Base-by-base conservation (phyloP, 2,797 vertebrate genomes). In the Myripristis jacobus region DNA sequence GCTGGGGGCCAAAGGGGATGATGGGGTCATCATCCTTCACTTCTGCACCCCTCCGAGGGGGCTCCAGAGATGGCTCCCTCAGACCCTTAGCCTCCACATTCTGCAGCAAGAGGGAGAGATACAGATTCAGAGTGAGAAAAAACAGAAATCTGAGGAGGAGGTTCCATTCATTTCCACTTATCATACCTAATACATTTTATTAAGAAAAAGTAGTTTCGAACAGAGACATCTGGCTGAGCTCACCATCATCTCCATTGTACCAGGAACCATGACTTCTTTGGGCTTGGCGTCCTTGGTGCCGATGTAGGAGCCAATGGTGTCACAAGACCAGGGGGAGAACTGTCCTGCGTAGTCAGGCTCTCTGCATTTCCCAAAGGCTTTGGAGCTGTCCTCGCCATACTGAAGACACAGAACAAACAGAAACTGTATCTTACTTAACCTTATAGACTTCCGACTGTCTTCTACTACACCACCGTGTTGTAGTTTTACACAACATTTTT, bases 281-380 rank as follows among this genome's bases (percentile, higher is more conserved):
- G 96, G 95, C 95, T 99, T 99, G 88, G 94, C 93, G 77, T 99
- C 97, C 95, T 99, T 99, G 93, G 95, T 95, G 92, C 96, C 96
- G 79, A 99, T 99, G 90, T 99, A 99, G 84, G 98, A 98, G 91
- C 97, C 95, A 62, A 99, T 99, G 70, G 97, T 99, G 86, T 99
- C 98, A 89, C 98, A 99, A 12, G 97, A 99, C 98, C 98, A 99
- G 36, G 98, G 98, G 52, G 98, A 99, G 89, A 98, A 99, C 25
- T 99, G 98, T 77, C 96, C 96, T 2, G 94, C 70, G 61, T 97
- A 99, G 78, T 98, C 97, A 56, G 89, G 93, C 94, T 94, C 96
- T 91, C 96, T 96, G 91, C 96, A 95, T 90, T 97, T 96, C 54
- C 93, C 94, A 68, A 96, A 94, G 58, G 90, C 84, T 85, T 98